Evolutionary conservation across 2,113 vertebrate genomes (phyloP), one percentile per base, ranked within the genome.

Genomic region (Danionella cerebrum): DNA sequence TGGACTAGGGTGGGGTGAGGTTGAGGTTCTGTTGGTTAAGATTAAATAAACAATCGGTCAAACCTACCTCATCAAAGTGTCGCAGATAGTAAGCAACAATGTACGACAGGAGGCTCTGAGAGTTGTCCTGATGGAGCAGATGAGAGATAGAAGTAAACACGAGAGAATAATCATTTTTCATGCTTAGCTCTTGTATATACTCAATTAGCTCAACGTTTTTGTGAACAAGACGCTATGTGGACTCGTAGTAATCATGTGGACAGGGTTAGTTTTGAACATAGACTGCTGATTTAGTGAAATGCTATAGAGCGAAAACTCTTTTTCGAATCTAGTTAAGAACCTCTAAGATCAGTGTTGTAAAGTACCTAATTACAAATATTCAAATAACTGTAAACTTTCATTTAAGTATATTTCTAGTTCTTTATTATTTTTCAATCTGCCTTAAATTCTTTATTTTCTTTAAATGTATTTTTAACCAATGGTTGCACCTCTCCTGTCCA

Each of bases 11-110:
- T n/a, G n/a, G n/a, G n/a, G n/a, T n/a, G n/a, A n/a, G n/a, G n/a
- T n/a, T 70, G 82, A 19, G 80, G 75, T 65, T 76, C 66, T 78
- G 83, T 80, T 78, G 76, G 59, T 78, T 73, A 80, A 84, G 71
- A 74, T 83, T 71, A 82, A 86, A 86, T 84, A 86, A 89, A 87
- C 85, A 88, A 76, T 72, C 81, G 42, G 70, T 76, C 84, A 85
- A 84, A 83, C 84, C 82, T 86, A 98, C 95, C 93, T 97, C 90
- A 85, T 96, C 93, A 90, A 97, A 96, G 86, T 98, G 94, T 76
- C 87, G 93, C 71, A 98, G 87, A 86, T 96, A 96, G 86, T 96
- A 97, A 19, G 94, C 91, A 73, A 97, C 94, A 41, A 95, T 91
- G 68, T 95, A 98, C n/a, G 90, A 95, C 24, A 98, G 86, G 81